These are phyloP conservation scores for Mobula birostris DNA, from an alignment of 2,113 vertebrate genomes.

Conservation along the genomic window DNA sequence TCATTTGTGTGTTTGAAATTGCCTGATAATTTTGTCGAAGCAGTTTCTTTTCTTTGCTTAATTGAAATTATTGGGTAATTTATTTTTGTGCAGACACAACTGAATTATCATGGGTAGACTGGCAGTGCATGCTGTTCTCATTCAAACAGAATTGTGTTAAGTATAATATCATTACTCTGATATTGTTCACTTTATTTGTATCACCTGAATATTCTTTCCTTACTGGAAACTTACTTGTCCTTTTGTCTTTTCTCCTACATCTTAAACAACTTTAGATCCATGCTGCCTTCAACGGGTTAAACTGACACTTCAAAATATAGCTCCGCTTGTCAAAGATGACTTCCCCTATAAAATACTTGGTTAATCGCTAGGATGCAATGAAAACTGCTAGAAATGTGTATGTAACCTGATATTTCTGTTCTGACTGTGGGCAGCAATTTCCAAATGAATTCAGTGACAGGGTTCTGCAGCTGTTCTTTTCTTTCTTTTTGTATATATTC, in stretches of 20 bases:
- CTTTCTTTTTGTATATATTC: no score
- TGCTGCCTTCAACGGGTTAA: slow-evolving; percentile 27
- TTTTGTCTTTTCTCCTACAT: slow-evolving; percentile 18
- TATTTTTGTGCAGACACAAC: not conserved
- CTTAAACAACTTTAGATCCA: slow-evolving; percentile 24
- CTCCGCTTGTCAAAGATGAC: not conserved
- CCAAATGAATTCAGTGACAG: no score
- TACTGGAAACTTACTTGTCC: slow-evolving; percentile 1
- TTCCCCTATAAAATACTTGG: no score
- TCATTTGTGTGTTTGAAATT: not conserved
- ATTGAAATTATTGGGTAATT: not conserved
- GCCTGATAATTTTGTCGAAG: not conserved
- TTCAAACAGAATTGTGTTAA: not conserved
- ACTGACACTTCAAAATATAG: slow-evolving; percentile 23
- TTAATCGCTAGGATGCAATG: not conserved
- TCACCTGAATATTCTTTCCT: not conserved
- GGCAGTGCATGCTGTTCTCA: not conserved
- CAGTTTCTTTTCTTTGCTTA: not conserved
- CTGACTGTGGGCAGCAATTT: not conserved
- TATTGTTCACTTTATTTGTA: not conserved
- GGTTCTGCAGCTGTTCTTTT: not conserved
- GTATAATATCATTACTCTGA: not conserved
- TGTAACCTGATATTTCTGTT: slow-evolving; percentile 11
- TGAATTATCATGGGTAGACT: not conserved
- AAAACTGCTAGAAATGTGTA: not conserved